These are phyloP conservation scores for Philantomba maxwellii DNA, from an alignment of 2,113 vertebrate genomes.

Conservation along the genomic window DNA sequence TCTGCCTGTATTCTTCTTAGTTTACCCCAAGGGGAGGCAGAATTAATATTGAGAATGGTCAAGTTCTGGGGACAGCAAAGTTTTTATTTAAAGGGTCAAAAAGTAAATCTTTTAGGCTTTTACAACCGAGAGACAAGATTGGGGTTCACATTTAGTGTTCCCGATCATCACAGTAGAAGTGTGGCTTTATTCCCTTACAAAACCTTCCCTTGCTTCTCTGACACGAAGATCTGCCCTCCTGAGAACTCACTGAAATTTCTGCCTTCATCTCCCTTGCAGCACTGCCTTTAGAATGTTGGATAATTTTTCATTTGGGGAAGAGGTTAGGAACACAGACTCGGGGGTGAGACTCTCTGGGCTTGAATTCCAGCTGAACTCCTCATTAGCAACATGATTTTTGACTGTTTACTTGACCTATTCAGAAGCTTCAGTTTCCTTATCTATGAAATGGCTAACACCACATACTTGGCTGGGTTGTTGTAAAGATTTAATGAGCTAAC, in stretches of 20 bases:
- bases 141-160: not conserved
- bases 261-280: not conserved
- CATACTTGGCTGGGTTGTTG: not conserved
- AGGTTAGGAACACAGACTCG: not conserved
- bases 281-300: not conserved
- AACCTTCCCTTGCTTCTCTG: not conserved
- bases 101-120: not conserved
- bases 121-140: not conserved
- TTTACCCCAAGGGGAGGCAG: not conserved
- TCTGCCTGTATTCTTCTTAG: not conserved
- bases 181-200: not conserved
- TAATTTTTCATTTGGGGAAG: not conserved
- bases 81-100: not conserved
- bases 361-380: not conserved
- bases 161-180: not conserved
- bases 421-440: not conserved
- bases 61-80: not conserved
- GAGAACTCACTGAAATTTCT: not conserved
- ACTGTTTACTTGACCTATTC: not conserved
- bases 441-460: not conserved
- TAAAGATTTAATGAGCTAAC: constrained; percentile 2
- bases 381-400: not conserved
- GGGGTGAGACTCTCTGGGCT: not conserved
- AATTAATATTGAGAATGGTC: not conserved
- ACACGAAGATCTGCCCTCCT: not conserved